phyloP scores from a whole-genome alignment of 1,140 invertebrate genomes.

The Diploscapter pachys region DNA sequence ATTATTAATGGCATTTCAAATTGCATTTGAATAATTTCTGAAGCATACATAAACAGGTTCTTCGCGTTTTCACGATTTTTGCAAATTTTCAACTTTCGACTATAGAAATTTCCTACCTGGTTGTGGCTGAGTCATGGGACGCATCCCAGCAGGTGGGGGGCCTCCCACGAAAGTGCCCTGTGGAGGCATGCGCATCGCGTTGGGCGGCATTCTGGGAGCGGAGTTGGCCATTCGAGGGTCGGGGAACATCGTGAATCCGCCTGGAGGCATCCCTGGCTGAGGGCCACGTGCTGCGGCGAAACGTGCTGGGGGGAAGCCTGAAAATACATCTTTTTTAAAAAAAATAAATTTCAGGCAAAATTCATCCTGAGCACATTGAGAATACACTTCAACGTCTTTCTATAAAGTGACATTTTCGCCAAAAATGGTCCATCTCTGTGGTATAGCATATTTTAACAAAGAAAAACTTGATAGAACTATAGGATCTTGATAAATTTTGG shows the following conservation, averaged over 20 bases:
- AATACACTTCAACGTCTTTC: no score
- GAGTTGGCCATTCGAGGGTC: not conserved
- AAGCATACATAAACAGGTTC: not conserved
- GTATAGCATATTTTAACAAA: not conserved
- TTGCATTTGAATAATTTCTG: not conserved
- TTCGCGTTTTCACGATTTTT: no score
- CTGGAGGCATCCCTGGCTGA: conserved; percentile 15
- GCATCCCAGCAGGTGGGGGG: not conserved
- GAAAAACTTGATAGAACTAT: not conserved
- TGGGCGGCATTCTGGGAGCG: conserved; percentile 11
- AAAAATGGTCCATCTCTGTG: no score
- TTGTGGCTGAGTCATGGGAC: conserved; percentile 5
- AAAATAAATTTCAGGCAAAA: not conserved
- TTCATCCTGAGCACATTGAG: no score
- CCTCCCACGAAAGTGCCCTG: conserved; percentile 3
- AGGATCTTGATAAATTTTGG: not conserved
- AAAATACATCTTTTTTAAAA: not conserved
- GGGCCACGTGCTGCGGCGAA: conserved; percentile 10
- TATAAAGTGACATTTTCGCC: no score
- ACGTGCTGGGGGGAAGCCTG: conserved; percentile 2
- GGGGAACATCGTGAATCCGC: conserved; percentile 19
- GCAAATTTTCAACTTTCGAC: no score
- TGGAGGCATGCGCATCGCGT: conserved; percentile 17
- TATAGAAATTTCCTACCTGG: no score
- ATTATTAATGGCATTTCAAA: not conserved